Conservation (phyloP, 2,888 invertebrate genomes). For the Drosophila lutescens region DNA sequence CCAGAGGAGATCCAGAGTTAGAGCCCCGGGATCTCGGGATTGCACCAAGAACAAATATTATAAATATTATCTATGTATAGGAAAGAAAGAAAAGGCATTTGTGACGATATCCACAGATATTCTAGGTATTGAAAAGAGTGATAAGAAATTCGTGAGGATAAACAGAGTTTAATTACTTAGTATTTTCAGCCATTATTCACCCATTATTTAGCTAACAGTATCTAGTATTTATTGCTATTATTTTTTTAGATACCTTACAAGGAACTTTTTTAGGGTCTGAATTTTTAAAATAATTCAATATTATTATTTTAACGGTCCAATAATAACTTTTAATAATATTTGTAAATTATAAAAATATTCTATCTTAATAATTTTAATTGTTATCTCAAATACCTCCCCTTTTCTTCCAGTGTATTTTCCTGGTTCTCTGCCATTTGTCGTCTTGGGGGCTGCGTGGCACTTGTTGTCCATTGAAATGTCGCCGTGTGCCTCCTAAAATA, state of each 20-base stretch:
- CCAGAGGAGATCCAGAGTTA: constrained; percentile 19
- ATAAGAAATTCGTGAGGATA: no score
- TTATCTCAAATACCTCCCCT: neutral
- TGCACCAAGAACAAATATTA: constrained; percentile 4
- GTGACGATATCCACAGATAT: neutral
- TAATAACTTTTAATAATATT: no score
- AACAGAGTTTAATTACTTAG: no score
- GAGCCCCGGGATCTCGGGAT: constrained; percentile 25
- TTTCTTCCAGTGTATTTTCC: constrained; percentile 6
- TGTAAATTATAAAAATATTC: no score
- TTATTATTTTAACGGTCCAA: no score
- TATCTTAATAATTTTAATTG: neutral
- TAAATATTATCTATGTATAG: neutral
- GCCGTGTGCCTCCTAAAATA: constrained; percentile 68
- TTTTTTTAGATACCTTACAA: no score
- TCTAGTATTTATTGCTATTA: no score
- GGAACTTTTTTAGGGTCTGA: no score
- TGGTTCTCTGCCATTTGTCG: constrained; percentile 52
- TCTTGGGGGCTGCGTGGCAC: constrained; percentile 65
- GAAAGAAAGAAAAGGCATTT: neutral
- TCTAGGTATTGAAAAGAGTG: no score
- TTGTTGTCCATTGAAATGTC: constrained; percentile 76
- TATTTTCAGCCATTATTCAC: no score
- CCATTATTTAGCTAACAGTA: no score
- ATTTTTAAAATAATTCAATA: no score